Conservation (phyloP, 2,888 invertebrate species). For the Blera fallax region DNA sequence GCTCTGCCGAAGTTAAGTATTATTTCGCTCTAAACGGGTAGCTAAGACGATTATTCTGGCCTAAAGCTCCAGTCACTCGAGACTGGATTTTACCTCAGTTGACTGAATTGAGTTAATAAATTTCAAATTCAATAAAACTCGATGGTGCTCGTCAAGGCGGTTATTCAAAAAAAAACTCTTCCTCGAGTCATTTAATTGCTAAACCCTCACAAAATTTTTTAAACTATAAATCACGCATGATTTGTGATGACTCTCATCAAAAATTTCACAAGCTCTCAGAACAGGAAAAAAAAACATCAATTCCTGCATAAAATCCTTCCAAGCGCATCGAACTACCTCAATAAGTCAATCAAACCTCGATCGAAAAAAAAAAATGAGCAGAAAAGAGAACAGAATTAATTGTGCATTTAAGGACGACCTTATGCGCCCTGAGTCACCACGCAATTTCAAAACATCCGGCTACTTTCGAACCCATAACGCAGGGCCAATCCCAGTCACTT, state of each 20-base stretch:
- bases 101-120: no score
- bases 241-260: conserved; percentile 51
- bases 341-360: conserved; percentile 50
- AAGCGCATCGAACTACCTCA: conserved; percentile 39
- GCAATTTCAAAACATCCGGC: conserved; percentile 50
- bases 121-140: background rate
- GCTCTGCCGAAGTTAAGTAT: no score
- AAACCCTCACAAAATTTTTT: conserved; percentile 5
- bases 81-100: no score
- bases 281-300: background rate
- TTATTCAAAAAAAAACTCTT: conserved; percentile 22
- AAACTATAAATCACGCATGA: conserved; percentile 66
- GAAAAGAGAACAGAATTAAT: conserved; percentile 48
- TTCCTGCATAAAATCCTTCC: background rate
- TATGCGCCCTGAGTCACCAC: conserved; percentile 64
- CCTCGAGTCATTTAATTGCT: conserved; percentile 39
- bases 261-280: background rate
- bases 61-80: no score
- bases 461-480: conserved; percentile 27
- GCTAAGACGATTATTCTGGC: no score
- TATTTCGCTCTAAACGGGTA: no score
- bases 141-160: background rate
- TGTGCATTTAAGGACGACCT: conserved; percentile 69
- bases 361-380: no score
- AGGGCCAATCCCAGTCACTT: conserved; percentile 10